phyloP scores from a whole-genome alignment of 2,888 invertebrate species.

The Aethes cnicana region DNA sequence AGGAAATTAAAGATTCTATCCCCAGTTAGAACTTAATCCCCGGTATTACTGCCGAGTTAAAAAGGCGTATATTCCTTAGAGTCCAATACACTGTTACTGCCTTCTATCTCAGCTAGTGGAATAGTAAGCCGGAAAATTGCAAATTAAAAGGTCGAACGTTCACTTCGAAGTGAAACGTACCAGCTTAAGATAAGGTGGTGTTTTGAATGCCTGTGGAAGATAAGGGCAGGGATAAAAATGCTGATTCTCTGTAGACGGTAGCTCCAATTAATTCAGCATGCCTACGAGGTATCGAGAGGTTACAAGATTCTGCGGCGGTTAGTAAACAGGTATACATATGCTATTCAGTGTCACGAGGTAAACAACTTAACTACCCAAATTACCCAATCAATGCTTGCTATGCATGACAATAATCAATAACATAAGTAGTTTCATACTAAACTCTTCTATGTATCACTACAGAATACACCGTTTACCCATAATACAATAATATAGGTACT shows the following conservation, averaged over 20 bases:
- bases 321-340: not conserved
- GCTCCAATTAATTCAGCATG: slow-evolving; percentile 72
- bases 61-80: no score
- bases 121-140: slow-evolving; percentile 77
- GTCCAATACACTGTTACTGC: no score
- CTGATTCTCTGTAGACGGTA: slow-evolving; percentile 63
- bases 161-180: slow-evolving; percentile 36
- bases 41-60: no score
- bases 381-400: no score
- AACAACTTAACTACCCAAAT: no score
- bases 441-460: no score
- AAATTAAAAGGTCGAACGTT: slow-evolving; percentile 62
- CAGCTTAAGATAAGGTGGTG: slow-evolving; percentile 30
- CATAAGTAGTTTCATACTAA: no score
- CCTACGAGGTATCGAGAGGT: slow-evolving; percentile 57
- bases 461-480: no score
- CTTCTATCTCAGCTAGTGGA: no score
- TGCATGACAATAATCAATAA: no score
- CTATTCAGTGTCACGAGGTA: no score
- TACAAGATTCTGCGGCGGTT: slow-evolving; percentile 24
- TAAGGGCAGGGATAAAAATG: slow-evolving; percentile 63
- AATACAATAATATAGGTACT: no score
- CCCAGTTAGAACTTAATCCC: slow-evolving; percentile 73
- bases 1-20: slow-evolving; percentile 81
- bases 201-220: slow-evolving; percentile 34